Base-by-base conservation (phyloP, 2,797 vertebrate species). In the Dallia pectoralis region DNA sequence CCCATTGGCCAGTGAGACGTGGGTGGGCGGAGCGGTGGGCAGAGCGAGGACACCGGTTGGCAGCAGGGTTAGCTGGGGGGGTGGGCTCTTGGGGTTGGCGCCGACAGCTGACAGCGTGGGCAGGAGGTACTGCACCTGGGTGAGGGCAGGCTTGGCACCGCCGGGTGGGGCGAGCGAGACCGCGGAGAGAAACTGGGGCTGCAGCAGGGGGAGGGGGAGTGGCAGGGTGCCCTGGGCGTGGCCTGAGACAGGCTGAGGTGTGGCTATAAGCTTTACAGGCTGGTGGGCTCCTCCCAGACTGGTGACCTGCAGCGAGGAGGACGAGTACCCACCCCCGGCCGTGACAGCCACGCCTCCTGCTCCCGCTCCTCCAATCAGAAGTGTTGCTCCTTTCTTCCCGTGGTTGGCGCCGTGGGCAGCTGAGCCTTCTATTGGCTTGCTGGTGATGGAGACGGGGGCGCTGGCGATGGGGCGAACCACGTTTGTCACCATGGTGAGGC, bases 51-150 rank as follows among this genome's bases (percentile, higher is more conserved):
- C 80, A 81, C 91, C 85, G 75, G 90, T 79, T 78, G 88, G 88
- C 81, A 91, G 91, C 73, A 87, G 88, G 73, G 86, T 83, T 75
- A 89, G 90, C 68, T 88, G 92, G 27, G 92, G 85, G 82, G 89
- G 82, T 51, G 90, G 84, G 76, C 82, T 86, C 77, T 81, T 82
- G 66, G 89, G 87, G 82, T 73, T 85, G 79, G 89, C 85, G 61
- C 83, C 66, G 65, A 36, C 40, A 4, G 81, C 67, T 30, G 93
- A 88, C 70, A 94, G 85, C 15, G 93, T 93, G 77, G 95, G 94
- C 81, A 95, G 91, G 86, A 96, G 91, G 89, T 95, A 96, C 89
- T 96, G 95, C 78, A 95, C 92, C 85, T 95, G 94, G 70, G 93
- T 91, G 82, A 95, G 90, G 1, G 19, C 51, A 56, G 91, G 86